These are phyloP conservation scores for Rhinogobius similis DNA, from an alignment of 2,113 vertebrate genomes.

Conservation along the genomic window DNA sequence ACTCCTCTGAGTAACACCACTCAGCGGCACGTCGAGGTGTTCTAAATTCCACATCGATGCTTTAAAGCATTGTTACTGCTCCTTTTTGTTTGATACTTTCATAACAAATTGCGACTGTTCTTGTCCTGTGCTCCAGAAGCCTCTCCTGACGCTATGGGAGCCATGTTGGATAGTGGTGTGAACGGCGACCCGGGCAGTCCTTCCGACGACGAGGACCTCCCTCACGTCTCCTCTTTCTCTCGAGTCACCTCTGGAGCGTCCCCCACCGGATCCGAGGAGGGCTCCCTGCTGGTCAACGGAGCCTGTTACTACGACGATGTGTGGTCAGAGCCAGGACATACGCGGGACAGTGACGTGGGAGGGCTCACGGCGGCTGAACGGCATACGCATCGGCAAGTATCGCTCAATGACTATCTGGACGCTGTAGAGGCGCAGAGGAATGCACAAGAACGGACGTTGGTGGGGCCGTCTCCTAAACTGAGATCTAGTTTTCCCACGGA, in stretches of 20 bases:
- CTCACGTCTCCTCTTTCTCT: conserved; percentile 59
- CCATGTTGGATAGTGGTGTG: conserved; percentile 80
- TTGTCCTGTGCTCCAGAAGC: conserved; percentile 72
- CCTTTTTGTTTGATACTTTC: no score
- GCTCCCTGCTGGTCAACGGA: conserved; percentile 62
- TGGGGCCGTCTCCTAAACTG: conserved; percentile 86
- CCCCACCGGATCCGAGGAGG: conserved; percentile 71
- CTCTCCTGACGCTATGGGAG: conserved; percentile 78
- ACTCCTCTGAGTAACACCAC: no score
- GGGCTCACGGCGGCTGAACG: conserved; percentile 13
- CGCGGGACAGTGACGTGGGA: conserved; percentile 23
- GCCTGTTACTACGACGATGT: conserved; percentile 53
- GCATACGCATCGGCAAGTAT: conserved; percentile 85
- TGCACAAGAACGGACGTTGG: conserved; percentile 71
- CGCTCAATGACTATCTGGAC: conserved; percentile 91
- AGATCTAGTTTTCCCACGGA: conserved; percentile 96
- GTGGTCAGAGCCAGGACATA: conserved; percentile 41
- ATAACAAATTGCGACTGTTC: no score
- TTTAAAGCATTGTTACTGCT: no score
- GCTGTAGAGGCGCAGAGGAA: conserved; percentile 80
- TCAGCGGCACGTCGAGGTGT: no score
- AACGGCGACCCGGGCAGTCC: conserved; percentile 94
- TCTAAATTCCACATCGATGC: no score
- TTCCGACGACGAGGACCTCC: conserved; percentile 91
- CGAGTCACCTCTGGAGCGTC: conserved; percentile 53